Evolutionary conservation across 2,888 invertebrate genomes (phyloP), one percentile per base, ranked within the genome.

Genomic region (Caenorhabditis sp.): DNA sequence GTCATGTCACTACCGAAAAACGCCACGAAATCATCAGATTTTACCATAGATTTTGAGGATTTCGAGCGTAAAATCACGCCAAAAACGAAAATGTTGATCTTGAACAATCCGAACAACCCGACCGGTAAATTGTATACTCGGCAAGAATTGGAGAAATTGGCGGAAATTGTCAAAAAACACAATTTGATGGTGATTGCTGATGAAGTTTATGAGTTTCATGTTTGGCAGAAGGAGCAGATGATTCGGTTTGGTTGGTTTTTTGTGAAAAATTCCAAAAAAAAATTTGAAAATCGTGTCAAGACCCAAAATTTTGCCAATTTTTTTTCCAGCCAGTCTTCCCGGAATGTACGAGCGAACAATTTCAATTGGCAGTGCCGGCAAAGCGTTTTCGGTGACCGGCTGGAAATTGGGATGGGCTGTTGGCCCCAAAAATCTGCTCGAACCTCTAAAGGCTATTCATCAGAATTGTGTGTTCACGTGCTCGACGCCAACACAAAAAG

Each of bases 281-380:
- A 24, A 24, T 60, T 14, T 23, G 82, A n/a, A 49, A 60, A n/a
- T n/a, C n/a, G n/a, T n/a, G n/a, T n/a, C n/a, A n/a, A n/a, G n/a
- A n/a, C n/a, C n/a, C n/a, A n/a, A n/a, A n/a, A 31, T 31, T 31
- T 31, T 10, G 4, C 31, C 10, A 31, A 31, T 31, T 31, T 80
- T 85, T 58, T n/a, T n/a, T n/a, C n/a, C 81, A 91, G 95, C 94
- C 0, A 93, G 94, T 0, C 88, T 99, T 8, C 97, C 97, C 0
- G 95, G 90, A n/a, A 99, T 99, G 97, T 99, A 95, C 93, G 95
- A 99, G 78, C 91, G 97, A 26, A 97, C 97, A 0, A 92, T 99
- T 43, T 96, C 97, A 0, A 92, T 99, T 76, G 96, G 97, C 0
- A 97, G 96, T 26, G 97, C 96, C 0, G 97, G 97, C 0, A 99